Evolutionary conservation across 2,113 vertebrate genomes (phyloP), one percentile per base, ranked within the genome.

Genomic region (Siniperca knerii): DNA sequence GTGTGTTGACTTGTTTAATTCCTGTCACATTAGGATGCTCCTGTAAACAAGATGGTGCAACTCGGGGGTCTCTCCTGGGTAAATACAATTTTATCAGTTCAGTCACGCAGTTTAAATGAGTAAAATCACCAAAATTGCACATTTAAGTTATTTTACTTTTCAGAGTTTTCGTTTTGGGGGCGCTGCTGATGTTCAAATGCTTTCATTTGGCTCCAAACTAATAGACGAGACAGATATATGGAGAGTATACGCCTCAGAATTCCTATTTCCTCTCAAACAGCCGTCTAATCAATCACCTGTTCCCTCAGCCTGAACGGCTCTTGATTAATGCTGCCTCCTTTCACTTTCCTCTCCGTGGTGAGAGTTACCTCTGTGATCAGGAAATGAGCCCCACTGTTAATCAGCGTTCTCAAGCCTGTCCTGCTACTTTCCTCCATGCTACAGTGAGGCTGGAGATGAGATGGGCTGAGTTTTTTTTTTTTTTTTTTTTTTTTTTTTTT

Each of bases 271-370:
- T 98, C 95, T 89, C 83, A 82, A 91, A 96, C 75, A 92, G 92
- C 81, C 94, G 92, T 96, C 96, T 95, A 92, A 96, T 96, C 95
- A 97, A 97, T 98, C 97, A 97, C 95, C 91, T 91, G 95, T 81
- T 96, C 96, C 92, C 95, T 96, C 94, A 97, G 92, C 95, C 97
- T 91, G 95, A 96, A 96, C 97, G 66, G 78, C 77, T 87, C 83
- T 89, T 97, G 96, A 98, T 98, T 97, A 97, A 97, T 93, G 89
- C 91, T 80, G 91, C 91, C 92, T 93, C 83, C 94, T 95, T 92
- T 95, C 92, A 90, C 89, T 95, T 92, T 93, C 95, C 93, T 92
- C 86, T 91, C 92, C 89, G 64, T 68, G 65, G 50, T 80, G 81
- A 90, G 85, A 80, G 85, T 83, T 83, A 44, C 75, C 79, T 90